Evolutionary conservation across 1,140 invertebrate genomes (phyloP).

Genomic region (Drosophila arawakana): DNA sequence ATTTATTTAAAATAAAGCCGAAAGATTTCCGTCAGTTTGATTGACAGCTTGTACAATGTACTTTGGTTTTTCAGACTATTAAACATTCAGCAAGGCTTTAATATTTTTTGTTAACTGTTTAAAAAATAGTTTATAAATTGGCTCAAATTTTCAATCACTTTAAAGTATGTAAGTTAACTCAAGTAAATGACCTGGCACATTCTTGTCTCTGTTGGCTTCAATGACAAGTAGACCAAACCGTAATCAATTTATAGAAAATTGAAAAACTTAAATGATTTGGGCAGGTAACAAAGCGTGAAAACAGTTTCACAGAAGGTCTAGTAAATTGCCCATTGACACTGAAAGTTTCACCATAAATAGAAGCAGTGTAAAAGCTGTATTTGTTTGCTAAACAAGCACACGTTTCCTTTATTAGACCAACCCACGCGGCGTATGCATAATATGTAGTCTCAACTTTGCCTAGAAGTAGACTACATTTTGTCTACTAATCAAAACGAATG

Average conservation of each 20-base stretch:
- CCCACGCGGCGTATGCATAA: conserved; percentile 23
- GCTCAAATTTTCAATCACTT: too few species aligned
- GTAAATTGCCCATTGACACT: conserved; percentile 57
- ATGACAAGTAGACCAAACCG: conserved; percentile 57
- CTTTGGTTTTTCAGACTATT: neutral
- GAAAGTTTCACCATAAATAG: neutral
- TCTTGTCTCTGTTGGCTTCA: conserved; percentile 48
- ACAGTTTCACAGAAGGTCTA: conserved; percentile 15
- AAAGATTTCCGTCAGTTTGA: conserved; percentile 55
- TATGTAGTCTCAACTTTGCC: conserved; percentile 11
- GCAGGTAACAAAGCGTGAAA: neutral
- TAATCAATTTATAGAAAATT: conserved; percentile 51
- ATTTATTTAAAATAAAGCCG: conserved; percentile 56
- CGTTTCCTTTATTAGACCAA: neutral
- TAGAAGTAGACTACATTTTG: neutral
- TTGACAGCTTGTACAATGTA: conserved; percentile 8
- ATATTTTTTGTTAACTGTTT: too few species aligned
- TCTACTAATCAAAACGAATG: conserved; percentile 65
- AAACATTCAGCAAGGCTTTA: neutral
- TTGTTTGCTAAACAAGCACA: conserved; percentile 7
- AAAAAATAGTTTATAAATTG: too few species aligned
- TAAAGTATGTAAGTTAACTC: too few species aligned
- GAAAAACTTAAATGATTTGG: conserved; percentile 21
- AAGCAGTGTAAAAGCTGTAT: neutral
- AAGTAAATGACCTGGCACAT: neutral